Percentiles rank a stretch among this genome's conserved stretches.
Evolutionary conservation across 2,888 invertebrate genomes (phyloP).

Genomic region (Pseudoips prasinana): DNA sequence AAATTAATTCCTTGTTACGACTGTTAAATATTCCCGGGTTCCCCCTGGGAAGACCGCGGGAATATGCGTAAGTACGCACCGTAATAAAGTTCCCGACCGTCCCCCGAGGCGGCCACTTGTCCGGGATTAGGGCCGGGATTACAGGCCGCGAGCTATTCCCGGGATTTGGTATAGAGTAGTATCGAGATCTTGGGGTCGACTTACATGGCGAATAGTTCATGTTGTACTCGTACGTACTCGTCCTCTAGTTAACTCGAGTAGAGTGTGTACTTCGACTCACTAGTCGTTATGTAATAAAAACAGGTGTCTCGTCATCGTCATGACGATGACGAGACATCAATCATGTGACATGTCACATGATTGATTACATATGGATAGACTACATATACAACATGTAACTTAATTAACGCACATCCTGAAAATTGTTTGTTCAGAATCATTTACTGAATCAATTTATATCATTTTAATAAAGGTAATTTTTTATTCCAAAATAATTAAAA

Average conservation of each 20-base stretch:
- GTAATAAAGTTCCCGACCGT: conserved; percentile 69
- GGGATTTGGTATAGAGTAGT: conserved; percentile 33
- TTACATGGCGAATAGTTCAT: conserved; percentile 39
- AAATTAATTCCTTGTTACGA: conserved; percentile 68
- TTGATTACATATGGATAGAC: too few relatives aligned
- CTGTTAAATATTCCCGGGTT: conserved; percentile 49
- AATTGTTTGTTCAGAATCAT: too few relatives aligned
- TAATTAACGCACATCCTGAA: too few relatives aligned
- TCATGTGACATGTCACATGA: too few relatives aligned
- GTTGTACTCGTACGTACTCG: background rate
- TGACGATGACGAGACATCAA: too few relatives aligned
- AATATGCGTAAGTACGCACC: conserved; percentile 47
- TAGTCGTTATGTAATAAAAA: too few relatives aligned
- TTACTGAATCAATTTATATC: too few relatives aligned
- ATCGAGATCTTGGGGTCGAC: conserved; percentile 19
- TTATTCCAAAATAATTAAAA: too few relatives aligned
- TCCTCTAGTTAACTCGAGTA: background rate
- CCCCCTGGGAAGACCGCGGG: conserved; percentile 30
- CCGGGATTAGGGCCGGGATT: conserved; percentile 61
- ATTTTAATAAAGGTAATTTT: too few relatives aligned
- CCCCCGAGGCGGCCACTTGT: conserved; percentile 71
- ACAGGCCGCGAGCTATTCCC: conserved; percentile 35
- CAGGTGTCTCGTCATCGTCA: too few relatives aligned
- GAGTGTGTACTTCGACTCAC: too few relatives aligned
- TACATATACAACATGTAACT: too few relatives aligned